Percentiles rank a stretch among this genome's conserved stretches.
phyloP scores from a whole-genome alignment of 2,113 vertebrate species.

The Lota lota region DNA sequence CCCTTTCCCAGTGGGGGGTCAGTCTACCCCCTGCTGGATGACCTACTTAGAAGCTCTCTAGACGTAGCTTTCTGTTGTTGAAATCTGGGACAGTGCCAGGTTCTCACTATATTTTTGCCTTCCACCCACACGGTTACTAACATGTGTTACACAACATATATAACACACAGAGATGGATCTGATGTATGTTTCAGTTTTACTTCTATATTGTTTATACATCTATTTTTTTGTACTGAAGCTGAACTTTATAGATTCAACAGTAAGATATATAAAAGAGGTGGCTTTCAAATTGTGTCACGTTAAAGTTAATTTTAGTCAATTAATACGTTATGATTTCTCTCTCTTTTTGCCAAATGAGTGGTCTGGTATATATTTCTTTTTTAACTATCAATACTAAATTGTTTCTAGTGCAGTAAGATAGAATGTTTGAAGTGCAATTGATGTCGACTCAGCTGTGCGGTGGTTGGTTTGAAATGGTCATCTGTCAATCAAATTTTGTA shows the following conservation, averaged over 20 bases:
- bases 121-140: constrained; percentile 31
- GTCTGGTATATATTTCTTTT: constrained; percentile 10
- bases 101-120: constrained; percentile 25
- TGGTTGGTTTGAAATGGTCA: constrained; percentile 10
- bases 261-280: too few relatives aligned
- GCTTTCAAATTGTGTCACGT: background rate
- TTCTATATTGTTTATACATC: constrained; percentile 59
- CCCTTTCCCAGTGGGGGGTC: too few relatives aligned
- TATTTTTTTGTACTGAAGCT: constrained; percentile 54
- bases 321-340: constrained; percentile 1
- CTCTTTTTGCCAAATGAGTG: constrained; percentile 53
- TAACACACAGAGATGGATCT: constrained; percentile 31
- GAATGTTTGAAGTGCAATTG: too few relatives aligned
- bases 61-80: background rate
- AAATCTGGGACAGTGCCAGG: background rate
- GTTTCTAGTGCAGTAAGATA: too few relatives aligned
- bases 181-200: constrained; percentile 43
- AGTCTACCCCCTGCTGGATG: too few relatives aligned
- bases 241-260: constrained; percentile 20
- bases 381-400: constrained; percentile 3
- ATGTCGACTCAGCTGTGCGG: background rate
- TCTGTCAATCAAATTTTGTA: constrained; percentile 40
- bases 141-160: too few relatives aligned
- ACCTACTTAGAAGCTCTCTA: background rate
- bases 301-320: constrained; percentile 29